Percentiles rank a stretch among this genome's conserved stretches.
phyloP scores from a whole-genome alignment of 2,113 vertebrate genomes.

The Cisticola juncidis region DNA sequence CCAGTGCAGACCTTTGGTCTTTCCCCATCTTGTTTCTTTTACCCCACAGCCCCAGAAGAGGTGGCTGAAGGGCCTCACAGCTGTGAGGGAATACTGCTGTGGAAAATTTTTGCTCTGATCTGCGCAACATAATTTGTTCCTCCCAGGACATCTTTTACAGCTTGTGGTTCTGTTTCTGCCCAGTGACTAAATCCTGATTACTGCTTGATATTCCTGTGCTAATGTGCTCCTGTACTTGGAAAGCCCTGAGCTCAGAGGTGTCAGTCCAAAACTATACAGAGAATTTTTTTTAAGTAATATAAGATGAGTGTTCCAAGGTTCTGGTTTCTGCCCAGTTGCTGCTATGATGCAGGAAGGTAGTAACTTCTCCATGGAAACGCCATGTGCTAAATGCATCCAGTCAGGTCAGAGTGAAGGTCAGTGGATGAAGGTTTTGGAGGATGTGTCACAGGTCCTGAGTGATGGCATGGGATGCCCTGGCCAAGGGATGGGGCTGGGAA shows the following conservation, averaged over 20 bases:
- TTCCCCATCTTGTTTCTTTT: not conserved
- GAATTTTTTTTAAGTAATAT: not conserved
- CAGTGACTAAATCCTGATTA: fast-evolving
- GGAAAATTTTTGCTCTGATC: fast-evolving
- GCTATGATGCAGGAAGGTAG: not conserved
- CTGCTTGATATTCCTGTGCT: not conserved
- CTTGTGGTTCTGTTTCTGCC: not conserved
- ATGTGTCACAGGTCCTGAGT: fast-evolving
- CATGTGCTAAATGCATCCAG: fast-evolving
- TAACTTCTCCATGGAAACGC: not conserved
- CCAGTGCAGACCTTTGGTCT: not conserved
- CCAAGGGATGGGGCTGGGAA: not conserved
- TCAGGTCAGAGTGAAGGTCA: fast-evolving
- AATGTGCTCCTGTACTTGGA: fast-evolving
- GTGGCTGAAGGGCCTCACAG: not conserved
- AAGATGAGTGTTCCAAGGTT: not conserved
- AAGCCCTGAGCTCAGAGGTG: not conserved
- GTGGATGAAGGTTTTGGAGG: not conserved
- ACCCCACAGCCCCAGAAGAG: too few species aligned
- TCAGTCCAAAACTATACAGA: not conserved
- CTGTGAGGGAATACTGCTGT: fast-evolving
- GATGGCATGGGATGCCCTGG: not conserved
- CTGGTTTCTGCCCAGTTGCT: not conserved
- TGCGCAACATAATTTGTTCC: not conserved
- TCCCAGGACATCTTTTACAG: not conserved